These are phyloP conservation scores for Bubo bubo DNA, from an alignment of 2,113 vertebrate genomes.

Conservation along the genomic window DNA sequence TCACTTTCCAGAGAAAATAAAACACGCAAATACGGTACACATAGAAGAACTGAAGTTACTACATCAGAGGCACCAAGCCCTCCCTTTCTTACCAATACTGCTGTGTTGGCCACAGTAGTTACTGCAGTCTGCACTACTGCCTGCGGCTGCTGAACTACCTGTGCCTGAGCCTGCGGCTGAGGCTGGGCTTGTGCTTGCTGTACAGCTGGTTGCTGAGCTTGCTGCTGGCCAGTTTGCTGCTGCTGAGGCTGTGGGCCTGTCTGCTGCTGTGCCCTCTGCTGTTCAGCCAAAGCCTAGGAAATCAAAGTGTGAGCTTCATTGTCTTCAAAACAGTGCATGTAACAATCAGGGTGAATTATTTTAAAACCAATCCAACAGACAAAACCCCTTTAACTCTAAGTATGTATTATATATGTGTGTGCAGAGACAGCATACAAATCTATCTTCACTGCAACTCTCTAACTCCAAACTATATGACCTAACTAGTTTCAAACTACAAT, in stretches of 20 bases:
- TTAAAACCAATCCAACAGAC: not conserved
- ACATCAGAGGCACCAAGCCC: constrained; percentile 1
- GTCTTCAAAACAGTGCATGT: not conserved
- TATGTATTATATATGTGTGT: too few species aligned
- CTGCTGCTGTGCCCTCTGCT: constrained; percentile 87
- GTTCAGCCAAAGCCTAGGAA: constrained; percentile 86
- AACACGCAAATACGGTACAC: not conserved
- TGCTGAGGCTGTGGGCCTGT: constrained; percentile 78
- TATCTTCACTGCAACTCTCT: not conserved
- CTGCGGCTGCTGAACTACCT: constrained; percentile 74
- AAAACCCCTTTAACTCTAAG: not conserved
- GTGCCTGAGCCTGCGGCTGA: constrained; percentile 63
- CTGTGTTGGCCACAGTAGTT: constrained; percentile 84
- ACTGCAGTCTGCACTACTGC: constrained; percentile 82
- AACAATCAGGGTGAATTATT: not conserved
- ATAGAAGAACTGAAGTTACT: constrained; percentile 5
- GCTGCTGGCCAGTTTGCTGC: constrained; percentile 70
- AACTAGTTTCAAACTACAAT: not conserved
- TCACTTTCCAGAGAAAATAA: not conserved
- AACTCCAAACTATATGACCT: not conserved
- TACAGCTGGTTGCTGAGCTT: constrained; percentile 61
- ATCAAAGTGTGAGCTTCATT: not conserved
- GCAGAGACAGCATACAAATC: not conserved
- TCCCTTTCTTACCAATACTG: constrained; percentile 86
- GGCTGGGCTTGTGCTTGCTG: constrained; percentile 76